Base-by-base conservation (phyloP, 2,113 vertebrate genomes). In the Indicator maculatus region DNA sequence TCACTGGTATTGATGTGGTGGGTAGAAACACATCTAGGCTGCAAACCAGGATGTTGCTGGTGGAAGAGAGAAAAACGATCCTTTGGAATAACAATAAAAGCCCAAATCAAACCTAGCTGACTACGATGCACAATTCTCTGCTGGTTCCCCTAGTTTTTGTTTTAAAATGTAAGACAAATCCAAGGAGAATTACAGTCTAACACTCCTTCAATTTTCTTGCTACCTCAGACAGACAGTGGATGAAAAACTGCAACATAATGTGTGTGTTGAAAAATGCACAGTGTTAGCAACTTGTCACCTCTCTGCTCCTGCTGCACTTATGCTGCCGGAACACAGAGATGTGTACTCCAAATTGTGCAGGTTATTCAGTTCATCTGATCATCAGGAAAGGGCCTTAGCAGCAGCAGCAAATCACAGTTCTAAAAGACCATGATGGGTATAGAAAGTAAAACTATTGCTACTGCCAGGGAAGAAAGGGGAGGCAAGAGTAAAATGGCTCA, bases 1-100 rank as follows among this genome's bases (percentile, higher is more conserved):
- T 96, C 78, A 60, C 24, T 91, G 89, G 80, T 88, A 96, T 95
- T 89, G 96, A 96, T 88, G 89, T 88, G 82, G 64, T 70, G 61
- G 86, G 47, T 44, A 83, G 94, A 91, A 89, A 95, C 86, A 90
- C 69, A 78, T 93, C 58, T 11, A 90, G 85, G 80, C 83, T 96
- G 92, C 52, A 79, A 82, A 96, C 31, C 75, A 82, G 86, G 71
- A 61, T 83, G 83, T 38, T 85, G 80, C 79, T 73, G 52, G 58
- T 83, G 87, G 79, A 93, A 71, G 70, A 63, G 55, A 59, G 86
- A 90, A 89, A 95, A 82, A 55, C 10, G 8, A 9, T 52, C 80
- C 53, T 63, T 94, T 79, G 16, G 8, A 72, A 56, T 55, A 79
- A 77, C 41, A 61, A 61, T 71, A 81, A 84, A 87, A 95, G 50